Evolutionary conservation across 2,113 vertebrate species (phyloP).

Genomic region (Illadopsis cleaveri): DNA sequence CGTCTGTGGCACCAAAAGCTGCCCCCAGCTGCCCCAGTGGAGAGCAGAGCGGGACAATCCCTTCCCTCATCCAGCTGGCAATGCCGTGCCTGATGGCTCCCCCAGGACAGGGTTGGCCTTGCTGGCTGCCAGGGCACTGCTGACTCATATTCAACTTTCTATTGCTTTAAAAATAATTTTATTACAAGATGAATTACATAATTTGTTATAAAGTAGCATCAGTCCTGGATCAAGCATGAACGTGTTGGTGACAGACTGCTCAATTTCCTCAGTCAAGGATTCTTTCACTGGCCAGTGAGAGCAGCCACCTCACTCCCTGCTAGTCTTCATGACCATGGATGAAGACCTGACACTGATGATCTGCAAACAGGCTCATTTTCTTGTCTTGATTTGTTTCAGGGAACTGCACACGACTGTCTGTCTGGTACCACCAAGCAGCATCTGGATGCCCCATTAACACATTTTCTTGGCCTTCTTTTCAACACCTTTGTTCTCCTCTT

Average conservation of each 20-base stretch:
- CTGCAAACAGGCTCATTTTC: neutral
- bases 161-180: neutral
- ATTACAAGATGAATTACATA: neutral
- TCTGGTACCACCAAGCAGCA: neutral
- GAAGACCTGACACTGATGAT: neutral
- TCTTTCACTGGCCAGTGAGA: neutral
- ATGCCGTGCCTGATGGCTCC: neutral
- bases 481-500: neutral
- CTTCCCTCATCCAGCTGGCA: accelerated
- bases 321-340: neutral
- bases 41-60: neutral
- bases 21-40: accelerated
- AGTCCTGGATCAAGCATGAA: neutral
- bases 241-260: neutral
- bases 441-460: neutral
- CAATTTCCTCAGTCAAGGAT: accelerated
- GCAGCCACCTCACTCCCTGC: accelerated
- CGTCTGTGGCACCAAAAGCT: neutral
- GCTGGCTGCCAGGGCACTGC: neutral
- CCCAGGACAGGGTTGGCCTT: accelerated
- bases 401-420: neutral
- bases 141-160: neutral
- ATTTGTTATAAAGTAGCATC: neutral
- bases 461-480: neutral
- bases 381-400: neutral